Base-by-base conservation (phyloP, 2,113 vertebrate species). In the Neomonachus schauinslandi region DNA sequence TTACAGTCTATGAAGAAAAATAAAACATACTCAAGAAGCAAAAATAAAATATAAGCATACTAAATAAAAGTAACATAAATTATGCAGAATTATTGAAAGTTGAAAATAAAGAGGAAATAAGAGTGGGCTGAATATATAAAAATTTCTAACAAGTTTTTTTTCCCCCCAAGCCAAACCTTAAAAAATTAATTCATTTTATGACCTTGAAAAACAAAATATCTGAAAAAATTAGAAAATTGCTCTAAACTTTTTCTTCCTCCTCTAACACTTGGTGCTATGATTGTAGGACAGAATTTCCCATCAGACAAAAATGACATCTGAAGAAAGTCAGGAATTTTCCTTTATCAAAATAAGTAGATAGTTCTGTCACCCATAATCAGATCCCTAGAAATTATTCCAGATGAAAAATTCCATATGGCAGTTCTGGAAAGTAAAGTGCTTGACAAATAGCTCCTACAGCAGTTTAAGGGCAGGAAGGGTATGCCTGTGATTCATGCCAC, bases 331-430 rank as follows among this genome's bases (percentile, higher is more conserved):
- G 31, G 33, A 61, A 49, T 93, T 82, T 94, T 86, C 33, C 82
- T 71, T 80, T 87, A 92, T 96, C 79, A 94, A 92, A 97, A 96
- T 79, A 95, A 91, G 71, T 16, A 86, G 72, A 84, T 39, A 82
- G 10, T 33, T 87, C 90, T 87, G 24, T 85, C 71, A 91, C 2
- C 53, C 31, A 10, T 69, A 53, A 93, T 89, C 21, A 94, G 82
- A 89, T 94, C 46, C 77, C 77, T 53, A 88, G 65, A 95, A 88
- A 94, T 88, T 65, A 63, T 65, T 91, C 22, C n/a, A 77, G 77
- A 72, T 85, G 77, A 97, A 95, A 97, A 95, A 77, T 59, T 85
- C 33, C 59, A 31, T 24, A 59, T 57, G 59, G 51, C 71, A 80
- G 14, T 65, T 77, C 18, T 49, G 61, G 59, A 67, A 93, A 97